A percentile compares a stretch with the other conserved stretches of the same genome.
phyloP scores from a whole-genome alignment of 2,797 vertebrate species.

The Steatocranus sp. region DNA sequence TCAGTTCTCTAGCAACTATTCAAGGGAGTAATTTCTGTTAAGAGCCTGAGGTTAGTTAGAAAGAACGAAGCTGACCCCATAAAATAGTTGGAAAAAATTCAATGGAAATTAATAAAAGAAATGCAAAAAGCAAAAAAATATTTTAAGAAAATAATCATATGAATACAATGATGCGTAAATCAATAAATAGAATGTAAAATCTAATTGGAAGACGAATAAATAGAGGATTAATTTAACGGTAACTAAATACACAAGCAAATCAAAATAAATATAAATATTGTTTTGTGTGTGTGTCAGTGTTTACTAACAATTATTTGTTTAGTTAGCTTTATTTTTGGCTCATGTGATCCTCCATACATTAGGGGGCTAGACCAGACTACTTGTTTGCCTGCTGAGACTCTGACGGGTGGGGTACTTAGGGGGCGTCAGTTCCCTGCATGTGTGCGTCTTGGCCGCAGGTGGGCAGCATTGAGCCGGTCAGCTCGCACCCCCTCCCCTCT shows the following conservation, averaged over 20 bases:
- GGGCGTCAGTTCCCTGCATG: background rate
- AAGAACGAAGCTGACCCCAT: background rate
- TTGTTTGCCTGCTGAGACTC: background rate
- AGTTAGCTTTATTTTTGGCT: background rate
- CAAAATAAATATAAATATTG: background rate
- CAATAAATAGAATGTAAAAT: background rate
- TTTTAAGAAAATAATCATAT: background rate
- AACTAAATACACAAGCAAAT: background rate
- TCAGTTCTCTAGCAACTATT: background rate
- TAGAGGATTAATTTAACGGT: background rate
- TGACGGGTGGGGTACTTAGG: background rate
- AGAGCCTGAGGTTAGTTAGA: background rate
- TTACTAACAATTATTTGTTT: too few species aligned
- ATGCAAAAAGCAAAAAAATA: background rate
- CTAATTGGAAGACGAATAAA: background rate
- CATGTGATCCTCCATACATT: background rate
- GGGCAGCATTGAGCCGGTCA: constrained; percentile 64
- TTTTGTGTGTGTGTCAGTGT: background rate
- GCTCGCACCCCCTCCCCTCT: constrained; percentile 5
- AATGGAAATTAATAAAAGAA: background rate
- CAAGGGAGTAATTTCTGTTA: background rate
- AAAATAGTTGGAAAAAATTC: background rate
- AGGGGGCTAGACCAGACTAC: background rate
- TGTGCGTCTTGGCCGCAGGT: constrained; percentile 50
- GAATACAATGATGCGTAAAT: background rate